Percentiles rank a stretch among this genome's conserved stretches.
Conservation (phyloP, 1,140 invertebrate genomes). For the Procambarus clarkii region DNA sequence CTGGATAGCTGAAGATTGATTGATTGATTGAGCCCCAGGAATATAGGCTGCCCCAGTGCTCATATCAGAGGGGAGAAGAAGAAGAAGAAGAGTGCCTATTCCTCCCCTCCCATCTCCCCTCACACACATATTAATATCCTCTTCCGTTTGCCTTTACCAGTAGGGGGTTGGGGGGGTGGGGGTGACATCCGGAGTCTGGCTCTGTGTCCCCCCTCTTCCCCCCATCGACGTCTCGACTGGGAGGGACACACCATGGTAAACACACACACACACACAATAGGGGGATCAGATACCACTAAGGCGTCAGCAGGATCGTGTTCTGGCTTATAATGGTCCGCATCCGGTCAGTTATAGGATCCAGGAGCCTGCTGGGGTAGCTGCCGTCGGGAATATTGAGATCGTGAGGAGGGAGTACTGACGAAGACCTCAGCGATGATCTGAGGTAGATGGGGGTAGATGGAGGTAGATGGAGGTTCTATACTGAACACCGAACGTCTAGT, state of each 20-base stretch:
- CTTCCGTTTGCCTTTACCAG: constrained; percentile 56
- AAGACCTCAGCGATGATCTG: no score
- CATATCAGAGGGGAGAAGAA: not conserved
- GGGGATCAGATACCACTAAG: constrained; percentile 60
- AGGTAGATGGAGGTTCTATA: no score
- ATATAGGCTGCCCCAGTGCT: not conserved
- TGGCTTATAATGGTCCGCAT: constrained; percentile 61
- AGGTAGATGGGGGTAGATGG: not conserved
- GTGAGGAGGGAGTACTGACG: not conserved
- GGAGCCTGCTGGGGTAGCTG: constrained; percentile 17
- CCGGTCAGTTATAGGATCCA: constrained; percentile 54
- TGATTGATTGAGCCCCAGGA: no score
- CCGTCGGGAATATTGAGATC: constrained; percentile 13
- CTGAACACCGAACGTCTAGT: no score
- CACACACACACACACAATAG: constrained; percentile 44
- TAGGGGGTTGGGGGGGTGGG: not conserved
- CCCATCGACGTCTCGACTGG: constrained; percentile 36
- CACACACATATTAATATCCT: constrained; percentile 59
- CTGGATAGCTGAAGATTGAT: no score
- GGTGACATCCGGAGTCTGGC: constrained; percentile 17
- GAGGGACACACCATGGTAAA: constrained; percentile 29
- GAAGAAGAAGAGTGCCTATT: not conserved
- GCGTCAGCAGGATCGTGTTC: constrained; percentile 50
- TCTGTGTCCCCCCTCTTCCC: constrained; percentile 6
- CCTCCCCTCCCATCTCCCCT: constrained; percentile 13